Conservation (phyloP, 2,797 vertebrate species). For the Threskiornis aethiopicus region DNA sequence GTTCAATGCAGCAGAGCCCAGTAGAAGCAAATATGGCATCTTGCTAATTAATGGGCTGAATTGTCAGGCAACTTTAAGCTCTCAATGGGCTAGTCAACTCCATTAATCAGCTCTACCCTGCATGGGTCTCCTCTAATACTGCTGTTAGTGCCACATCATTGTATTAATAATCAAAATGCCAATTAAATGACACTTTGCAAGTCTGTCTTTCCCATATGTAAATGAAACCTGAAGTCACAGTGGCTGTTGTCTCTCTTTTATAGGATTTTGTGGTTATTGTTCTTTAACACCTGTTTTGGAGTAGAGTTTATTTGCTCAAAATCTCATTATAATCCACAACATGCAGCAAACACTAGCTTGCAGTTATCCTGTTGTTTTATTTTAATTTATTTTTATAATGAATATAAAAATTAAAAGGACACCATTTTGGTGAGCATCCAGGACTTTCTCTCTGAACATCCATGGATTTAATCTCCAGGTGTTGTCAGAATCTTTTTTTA, state of each 20-base stretch:
- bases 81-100: slow-evolving; percentile 19
- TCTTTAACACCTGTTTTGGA: slow-evolving; percentile 7
- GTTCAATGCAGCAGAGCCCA: neutral
- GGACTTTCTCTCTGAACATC: neutral
- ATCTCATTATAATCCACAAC: slow-evolving; percentile 52
- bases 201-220: neutral
- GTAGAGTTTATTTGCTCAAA: slow-evolving; percentile 41
- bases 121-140: slow-evolving; percentile 23
- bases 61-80: slow-evolving; percentile 42
- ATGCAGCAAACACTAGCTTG: neutral
- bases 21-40: neutral
- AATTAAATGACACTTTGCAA: slow-evolving; percentile 16
- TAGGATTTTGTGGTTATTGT: neutral
- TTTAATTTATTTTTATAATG: slow-evolving; percentile 10
- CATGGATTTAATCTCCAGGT: neutral
- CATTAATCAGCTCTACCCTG: slow-evolving; percentile 55
- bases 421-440: neutral
- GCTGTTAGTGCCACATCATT: neutral
- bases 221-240: neutral
- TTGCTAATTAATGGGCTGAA: slow-evolving; percentile 60
- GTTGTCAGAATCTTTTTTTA: neutral
- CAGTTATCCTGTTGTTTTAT: neutral
- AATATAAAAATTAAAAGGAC: neutral
- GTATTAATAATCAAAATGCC: slow-evolving; percentile 60
- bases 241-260: neutral